phyloP scores from a whole-genome alignment of 2,113 vertebrate genomes.

The Erythrolamprus reginae region DNA sequence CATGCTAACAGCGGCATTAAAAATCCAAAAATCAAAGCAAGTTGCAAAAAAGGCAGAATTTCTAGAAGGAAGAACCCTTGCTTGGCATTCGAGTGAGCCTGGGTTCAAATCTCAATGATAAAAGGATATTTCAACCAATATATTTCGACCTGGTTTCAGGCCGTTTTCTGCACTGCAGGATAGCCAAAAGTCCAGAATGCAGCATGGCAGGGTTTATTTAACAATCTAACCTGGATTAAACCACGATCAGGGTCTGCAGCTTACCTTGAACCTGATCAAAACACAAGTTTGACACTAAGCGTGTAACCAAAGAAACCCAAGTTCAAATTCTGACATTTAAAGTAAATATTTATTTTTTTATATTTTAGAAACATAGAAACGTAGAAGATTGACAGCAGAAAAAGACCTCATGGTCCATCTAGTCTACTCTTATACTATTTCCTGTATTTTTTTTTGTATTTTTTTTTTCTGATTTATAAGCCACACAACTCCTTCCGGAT shows the following conservation, averaged over 20 bases:
- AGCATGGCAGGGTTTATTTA: neutral
- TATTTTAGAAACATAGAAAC: no score
- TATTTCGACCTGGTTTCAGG: no score
- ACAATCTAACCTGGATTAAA: neutral
- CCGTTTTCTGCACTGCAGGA: neutral
- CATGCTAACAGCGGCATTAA: neutral
- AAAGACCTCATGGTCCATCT: no score
- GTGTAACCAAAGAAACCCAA: neutral
- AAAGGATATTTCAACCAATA: neutral
- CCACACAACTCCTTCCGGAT: no score
- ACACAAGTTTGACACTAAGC: neutral
- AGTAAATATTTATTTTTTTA: no score
- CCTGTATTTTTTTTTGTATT: no score
- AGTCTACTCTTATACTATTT: no score
- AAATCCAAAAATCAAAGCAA: neutral
- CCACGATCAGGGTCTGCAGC: no score
- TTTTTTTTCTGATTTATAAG: no score
- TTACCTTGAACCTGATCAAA: neutral
- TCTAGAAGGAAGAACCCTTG: no score
- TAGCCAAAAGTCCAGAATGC: neutral
- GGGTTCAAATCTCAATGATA: neutral
- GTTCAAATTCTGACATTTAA: neutral
- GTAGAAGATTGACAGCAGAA: no score
- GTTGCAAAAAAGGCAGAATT: neutral
- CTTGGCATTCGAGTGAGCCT: neutral